A percentile compares a stretch with the other conserved stretches of the same genome.
These are phyloP conservation scores for Nomada lathburiana DNA, from an alignment of 2,888 invertebrate genomes.

Conservation along the genomic window DNA sequence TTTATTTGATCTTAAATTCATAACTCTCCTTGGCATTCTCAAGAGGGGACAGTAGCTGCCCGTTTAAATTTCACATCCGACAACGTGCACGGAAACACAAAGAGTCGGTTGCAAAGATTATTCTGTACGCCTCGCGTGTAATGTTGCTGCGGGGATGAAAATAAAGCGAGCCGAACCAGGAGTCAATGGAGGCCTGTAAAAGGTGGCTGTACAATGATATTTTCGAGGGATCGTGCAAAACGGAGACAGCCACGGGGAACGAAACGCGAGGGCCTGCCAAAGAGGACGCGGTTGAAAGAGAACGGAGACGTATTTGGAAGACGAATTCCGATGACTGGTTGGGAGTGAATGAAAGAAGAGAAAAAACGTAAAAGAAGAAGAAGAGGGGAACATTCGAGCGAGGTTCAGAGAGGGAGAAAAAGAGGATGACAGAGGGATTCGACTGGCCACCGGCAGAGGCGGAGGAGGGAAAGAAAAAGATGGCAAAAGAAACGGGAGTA, in stretches of 20 bases:
- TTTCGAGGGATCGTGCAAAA: slow-evolving; percentile 15
- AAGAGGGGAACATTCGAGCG: slow-evolving; percentile 20
- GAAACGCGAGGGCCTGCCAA: slow-evolving; percentile 10
- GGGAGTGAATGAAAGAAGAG: slow-evolving; percentile 7
- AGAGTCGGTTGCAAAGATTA: neutral
- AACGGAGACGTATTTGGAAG: slow-evolving; percentile 39
- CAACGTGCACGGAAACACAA: slow-evolving; percentile 12
- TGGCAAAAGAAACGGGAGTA: slow-evolving; percentile 38
- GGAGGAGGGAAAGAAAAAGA: slow-evolving; percentile 10
- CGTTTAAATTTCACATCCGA: slow-evolving; percentile 33
- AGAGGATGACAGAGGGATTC: slow-evolving; percentile 34
- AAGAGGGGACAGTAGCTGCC: neutral
- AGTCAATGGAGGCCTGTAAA: slow-evolving; percentile 24
- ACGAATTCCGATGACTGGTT: slow-evolving; percentile 46
- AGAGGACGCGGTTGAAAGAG: slow-evolving; percentile 38
- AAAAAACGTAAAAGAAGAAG: neutral
- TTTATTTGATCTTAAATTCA: slow-evolving; percentile 39
- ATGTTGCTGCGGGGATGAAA: neutral
- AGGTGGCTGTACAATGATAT: slow-evolving; percentile 10
- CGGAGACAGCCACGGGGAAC: neutral
- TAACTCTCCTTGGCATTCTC: slow-evolving; percentile 31
- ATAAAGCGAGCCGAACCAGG: slow-evolving; percentile 12
- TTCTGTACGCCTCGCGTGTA: neutral
- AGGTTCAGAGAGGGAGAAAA: slow-evolving; percentile 19
- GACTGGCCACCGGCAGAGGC: slow-evolving; percentile 16